Conservation (phyloP, 2,113 vertebrate species). For the Verasper variegatus region DNA sequence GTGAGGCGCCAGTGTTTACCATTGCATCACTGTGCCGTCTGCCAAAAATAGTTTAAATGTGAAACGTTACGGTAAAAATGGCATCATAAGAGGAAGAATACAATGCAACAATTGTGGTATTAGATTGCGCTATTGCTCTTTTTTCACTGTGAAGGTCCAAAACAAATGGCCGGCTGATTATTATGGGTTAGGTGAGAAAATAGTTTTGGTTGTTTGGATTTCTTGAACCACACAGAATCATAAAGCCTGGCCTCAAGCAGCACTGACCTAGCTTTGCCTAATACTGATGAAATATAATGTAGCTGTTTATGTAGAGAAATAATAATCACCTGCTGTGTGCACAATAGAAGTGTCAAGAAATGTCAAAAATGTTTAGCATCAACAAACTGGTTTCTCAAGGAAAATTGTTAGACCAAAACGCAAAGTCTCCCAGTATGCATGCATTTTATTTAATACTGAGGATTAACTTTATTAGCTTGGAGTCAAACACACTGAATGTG, state of each 20-base stretch:
- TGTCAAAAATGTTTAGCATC: neutral
- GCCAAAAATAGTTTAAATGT: too few relatives aligned
- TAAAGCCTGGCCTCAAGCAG: neutral
- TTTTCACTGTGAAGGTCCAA: too few relatives aligned
- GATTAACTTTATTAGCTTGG: neutral
- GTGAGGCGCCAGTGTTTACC: too few relatives aligned
- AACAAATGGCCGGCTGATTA: neutral
- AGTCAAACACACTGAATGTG: neutral
- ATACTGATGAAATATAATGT: neutral
- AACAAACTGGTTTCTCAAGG: neutral
- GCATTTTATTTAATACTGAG: neutral
- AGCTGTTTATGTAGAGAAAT: neutral
- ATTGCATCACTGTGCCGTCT: too few relatives aligned
- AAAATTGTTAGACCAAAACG: neutral
- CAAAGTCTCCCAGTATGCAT: neutral
- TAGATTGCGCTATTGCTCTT: neutral
- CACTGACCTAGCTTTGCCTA: neutral
- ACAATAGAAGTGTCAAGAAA: neutral
- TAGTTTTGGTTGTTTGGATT: slow-evolving; percentile 2
- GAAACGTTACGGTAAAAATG: too few relatives aligned
- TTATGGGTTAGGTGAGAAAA: slow-evolving; percentile 1
- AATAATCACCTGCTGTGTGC: neutral
- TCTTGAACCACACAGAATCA: neutral
- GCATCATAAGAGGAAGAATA: too few relatives aligned
- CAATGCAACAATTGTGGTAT: neutral